A percentile compares a stretch with the other conserved stretches of the same genome.
Evolutionary conservation across 2,113 vertebrate genomes (phyloP).

Genomic region (Chlorocebus sabaeus): DNA sequence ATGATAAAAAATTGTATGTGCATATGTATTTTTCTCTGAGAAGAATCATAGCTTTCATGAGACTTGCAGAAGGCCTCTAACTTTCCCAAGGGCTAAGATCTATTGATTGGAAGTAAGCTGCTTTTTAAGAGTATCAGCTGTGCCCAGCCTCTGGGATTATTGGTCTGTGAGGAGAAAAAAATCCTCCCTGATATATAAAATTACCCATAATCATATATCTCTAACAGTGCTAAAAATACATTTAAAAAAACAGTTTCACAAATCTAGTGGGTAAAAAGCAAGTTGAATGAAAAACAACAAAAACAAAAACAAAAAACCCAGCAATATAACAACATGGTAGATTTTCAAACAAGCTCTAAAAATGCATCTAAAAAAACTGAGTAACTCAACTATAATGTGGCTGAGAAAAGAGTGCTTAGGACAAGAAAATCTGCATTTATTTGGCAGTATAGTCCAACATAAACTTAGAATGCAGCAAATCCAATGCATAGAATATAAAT

Average conservation of each 20-base stretch:
- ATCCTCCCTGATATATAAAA: not conserved
- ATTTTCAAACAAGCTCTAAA: not conserved
- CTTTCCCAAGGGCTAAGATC: not conserved
- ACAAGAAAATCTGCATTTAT: not conserved
- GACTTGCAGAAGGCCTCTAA: not conserved
- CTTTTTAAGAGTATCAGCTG: not conserved
- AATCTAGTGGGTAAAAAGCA: not conserved
- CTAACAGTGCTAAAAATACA: constrained; percentile 1
- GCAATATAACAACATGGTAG: not conserved
- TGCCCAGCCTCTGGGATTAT: not conserved
- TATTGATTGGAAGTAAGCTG: not conserved
- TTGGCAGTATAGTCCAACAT: not conserved
- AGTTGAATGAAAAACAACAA: not conserved
- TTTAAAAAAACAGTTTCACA: constrained; percentile 20
- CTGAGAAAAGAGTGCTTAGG: not conserved
- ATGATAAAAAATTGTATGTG: not conserved
- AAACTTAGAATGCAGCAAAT: not conserved
- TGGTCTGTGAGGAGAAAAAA: not conserved
- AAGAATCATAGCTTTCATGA: not conserved
- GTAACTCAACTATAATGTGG: not conserved
- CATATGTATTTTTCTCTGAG: not conserved
- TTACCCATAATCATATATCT: not conserved
- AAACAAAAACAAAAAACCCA: not conserved
- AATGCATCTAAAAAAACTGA: not conserved
- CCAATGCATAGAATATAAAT: not conserved